Base-by-base conservation (phyloP, 2,113 vertebrate species). In the Hystrix cristata region DNA sequence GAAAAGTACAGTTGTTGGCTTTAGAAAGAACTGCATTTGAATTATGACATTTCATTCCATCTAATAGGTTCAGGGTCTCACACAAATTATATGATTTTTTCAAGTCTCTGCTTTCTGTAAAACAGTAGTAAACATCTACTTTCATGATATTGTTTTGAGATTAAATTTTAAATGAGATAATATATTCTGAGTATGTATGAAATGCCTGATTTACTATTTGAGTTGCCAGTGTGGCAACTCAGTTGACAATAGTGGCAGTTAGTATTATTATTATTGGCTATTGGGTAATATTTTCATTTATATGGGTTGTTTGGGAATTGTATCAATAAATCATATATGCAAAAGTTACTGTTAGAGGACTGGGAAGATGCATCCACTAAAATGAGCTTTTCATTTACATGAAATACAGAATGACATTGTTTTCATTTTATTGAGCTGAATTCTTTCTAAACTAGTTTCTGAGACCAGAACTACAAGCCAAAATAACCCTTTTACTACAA, bases 91-190 rank as follows among this genome's bases (percentile, higher is more conserved):
- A 29, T 65, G 62, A 59, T 82, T 10, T 91, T 69, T 89, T 16
- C 81, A 13, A 96, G 13, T 2, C 5, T 62, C 10, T 46, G 10
- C 74, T 12, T 84, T 86, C 29, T 93, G 29, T 93, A 53, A 88
- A 85, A 81, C 19, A 72, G 19, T 11, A 92, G 13, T 34, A 82
- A 51, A 53, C 78, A 53, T 76, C 10, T 57, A 60, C 53, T 12
- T 72, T 4, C 2, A 14, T 34, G 48, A 87, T 76, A 91, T 31
- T 57, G 7, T n/a, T 87, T 64, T 76, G 64, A 91, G 7, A 93
- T 46, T 81, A 97, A 83, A 15, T 76, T 90, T 67, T 88, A 81
- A 72, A 76, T 88, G 53, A 62, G 16, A 59, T 78, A 19, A 90
- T 57, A 13, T 2, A 67, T 62, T 94, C 67, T 31, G 76, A 87